These are phyloP conservation scores for Himalopsyche phryganea DNA, from an alignment of 1,140 invertebrate species.

Conservation along the genomic window DNA sequence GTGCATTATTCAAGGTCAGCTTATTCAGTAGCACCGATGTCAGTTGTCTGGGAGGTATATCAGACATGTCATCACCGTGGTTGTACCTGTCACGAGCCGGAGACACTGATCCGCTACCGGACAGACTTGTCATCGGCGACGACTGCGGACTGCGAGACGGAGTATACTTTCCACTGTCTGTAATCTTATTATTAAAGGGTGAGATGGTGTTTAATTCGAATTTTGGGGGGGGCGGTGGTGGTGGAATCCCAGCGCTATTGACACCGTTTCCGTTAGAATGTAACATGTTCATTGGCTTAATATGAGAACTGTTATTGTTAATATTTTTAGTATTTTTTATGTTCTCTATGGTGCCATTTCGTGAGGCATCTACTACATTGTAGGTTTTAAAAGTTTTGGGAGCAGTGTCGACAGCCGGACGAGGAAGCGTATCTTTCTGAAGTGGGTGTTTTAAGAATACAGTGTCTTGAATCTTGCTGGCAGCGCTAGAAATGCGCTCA, in stretches of 20 bases:
- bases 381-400: conserved; percentile 15
- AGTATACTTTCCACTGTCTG: conserved; percentile 9
- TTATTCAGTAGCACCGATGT: conserved; percentile 31
- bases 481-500: conserved; percentile 51
- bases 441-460: conserved; percentile 51
- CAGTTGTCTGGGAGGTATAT: conserved; percentile 26
- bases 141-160: conserved; percentile 26
- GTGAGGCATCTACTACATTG: neutral
- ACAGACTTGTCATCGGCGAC: conserved; percentile 28
- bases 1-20: conserved; percentile 21
- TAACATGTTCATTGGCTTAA: conserved; percentile 2
- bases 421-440: conserved; percentile 31
- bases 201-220: conserved; percentile 12
- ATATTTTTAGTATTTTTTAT: neutral
- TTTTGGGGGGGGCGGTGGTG: conserved; percentile 18
- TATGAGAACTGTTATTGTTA: neutral
- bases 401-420: conserved; percentile 8
- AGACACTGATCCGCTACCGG: conserved; percentile 28
- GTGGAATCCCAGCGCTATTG: conserved; percentile 6
- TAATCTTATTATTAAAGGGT: neutral
- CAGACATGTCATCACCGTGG: conserved; percentile 6
- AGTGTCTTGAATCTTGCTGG: conserved; percentile 51
- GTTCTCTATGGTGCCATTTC: neutral
- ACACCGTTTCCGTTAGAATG: neutral
- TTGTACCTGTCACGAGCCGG: conserved; percentile 23